These are phyloP conservation scores for Lasioglossum oenotherae DNA, from an alignment of 2,888 invertebrate species.

Conservation along the genomic window DNA sequence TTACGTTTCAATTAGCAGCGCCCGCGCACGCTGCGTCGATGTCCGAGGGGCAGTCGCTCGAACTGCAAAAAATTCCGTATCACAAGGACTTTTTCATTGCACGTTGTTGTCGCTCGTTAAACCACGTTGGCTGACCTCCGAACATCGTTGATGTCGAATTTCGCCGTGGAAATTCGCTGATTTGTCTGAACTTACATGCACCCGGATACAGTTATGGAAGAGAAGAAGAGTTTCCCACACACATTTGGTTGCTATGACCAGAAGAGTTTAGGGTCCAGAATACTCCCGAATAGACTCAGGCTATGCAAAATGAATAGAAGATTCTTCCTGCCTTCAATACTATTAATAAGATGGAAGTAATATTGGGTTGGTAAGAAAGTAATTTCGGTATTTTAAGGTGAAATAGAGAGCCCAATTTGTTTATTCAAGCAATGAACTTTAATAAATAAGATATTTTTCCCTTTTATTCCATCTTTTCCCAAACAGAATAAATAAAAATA, in stretches of 20 bases:
- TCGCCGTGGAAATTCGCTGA: conserved; percentile 4
- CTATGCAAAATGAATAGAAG: too few relatives aligned
- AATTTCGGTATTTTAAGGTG: too few relatives aligned
- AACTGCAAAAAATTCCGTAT: conserved; percentile 52
- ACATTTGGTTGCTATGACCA: background rate
- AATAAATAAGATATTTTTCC: too few relatives aligned
- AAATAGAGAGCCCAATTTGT: too few relatives aligned
- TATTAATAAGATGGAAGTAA: too few relatives aligned
- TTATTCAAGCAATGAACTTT: too few relatives aligned
- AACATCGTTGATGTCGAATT: conserved; percentile 34
- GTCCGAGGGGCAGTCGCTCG: background rate
- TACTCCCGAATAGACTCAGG: too few relatives aligned
- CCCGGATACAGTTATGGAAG: background rate
- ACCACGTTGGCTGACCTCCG: conserved; percentile 50
- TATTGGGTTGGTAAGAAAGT: too few relatives aligned
- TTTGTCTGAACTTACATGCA: background rate
- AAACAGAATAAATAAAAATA: too few relatives aligned
- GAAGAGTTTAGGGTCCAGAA: too few relatives aligned
- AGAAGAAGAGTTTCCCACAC: background rate
- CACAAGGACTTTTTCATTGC: conserved; percentile 74
- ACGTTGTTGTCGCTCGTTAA: conserved; percentile 72
- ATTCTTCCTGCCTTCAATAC: too few relatives aligned
- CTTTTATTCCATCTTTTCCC: too few relatives aligned
- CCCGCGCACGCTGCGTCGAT: conserved; percentile 6
- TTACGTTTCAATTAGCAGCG: conserved; percentile 71